Base-by-base conservation (phyloP, 2,113 vertebrate species). In the Catharus minimus region DNA sequence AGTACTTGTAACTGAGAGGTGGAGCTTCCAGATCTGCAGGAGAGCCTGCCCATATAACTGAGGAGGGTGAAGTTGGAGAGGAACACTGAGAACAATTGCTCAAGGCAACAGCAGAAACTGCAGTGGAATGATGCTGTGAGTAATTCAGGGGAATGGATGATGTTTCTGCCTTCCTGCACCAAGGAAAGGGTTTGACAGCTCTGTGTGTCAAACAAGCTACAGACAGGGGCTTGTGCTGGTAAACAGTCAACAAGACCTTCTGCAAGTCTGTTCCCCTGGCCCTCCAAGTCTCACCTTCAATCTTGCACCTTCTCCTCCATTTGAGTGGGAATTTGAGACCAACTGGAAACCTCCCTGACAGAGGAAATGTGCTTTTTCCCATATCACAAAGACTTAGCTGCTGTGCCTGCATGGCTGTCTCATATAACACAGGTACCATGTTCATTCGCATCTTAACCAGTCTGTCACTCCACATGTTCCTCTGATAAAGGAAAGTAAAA, bases 331-430 rank as follows among this genome's bases (percentile, higher is more conserved):
- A 56, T 81, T 69, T 57, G 39, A 38, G 58, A 28, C 32, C 23
- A 41, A 1, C 0, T 58, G 46, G 46, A 52, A 87, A 41, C 2
- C 15, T 33, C 5, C 0, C 41, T n/a, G 21, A 47, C 57, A 64
- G 23, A 52, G 26, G 44, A 65, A 73, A 47, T 6, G 17, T 61
- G 13, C 6, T 39, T 62, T 50, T 30, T 33, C 13, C 55, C 27
- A 6, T 10, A 20, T 6, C 41, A 52, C 47, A 76, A 77, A 30
- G 28, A 21, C 39, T 32, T 5, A 2, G 20, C 53, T 83, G 39
- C 39, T 73, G 36, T 50, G 58, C 55, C 38, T 60, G 32, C 64
- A 33, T 1, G 5, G 4, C 2, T 30, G 9, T 49, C 47, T 39
- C 24, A 67, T 55, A 20, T 46, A 74, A 62, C 6, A 55, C 18